Percentiles rank a stretch among this genome's conserved stretches.
Evolutionary conservation across 2,797 vertebrate species (phyloP).

Genomic region (Sylvilagus floridanus): DNA sequence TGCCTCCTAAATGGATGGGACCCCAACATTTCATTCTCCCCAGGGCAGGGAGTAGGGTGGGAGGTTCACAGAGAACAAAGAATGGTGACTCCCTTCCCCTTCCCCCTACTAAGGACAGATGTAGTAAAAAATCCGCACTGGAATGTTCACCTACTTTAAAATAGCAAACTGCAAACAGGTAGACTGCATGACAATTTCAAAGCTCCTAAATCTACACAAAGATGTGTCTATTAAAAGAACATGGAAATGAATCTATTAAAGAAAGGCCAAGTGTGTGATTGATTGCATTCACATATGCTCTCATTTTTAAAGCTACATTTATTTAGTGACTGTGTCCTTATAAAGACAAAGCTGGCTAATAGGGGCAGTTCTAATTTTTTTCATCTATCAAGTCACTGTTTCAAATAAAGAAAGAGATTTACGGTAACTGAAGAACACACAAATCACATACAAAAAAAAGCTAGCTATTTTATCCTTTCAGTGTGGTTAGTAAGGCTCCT

Average conservation of each 20-base stretch:
- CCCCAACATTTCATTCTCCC: conserved; percentile 64
- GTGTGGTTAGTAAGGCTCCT: conserved; percentile 68
- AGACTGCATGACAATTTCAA: conserved; percentile 55
- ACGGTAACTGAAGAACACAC: conserved; percentile 75
- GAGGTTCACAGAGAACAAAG: conserved; percentile 76
- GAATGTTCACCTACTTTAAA: conserved; percentile 57
- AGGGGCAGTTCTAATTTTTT: conserved; percentile 76
- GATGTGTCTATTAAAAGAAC: conserved; percentile 61
- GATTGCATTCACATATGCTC: conserved; percentile 74
- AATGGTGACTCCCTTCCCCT: conserved; percentile 45
- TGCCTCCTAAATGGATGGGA: conserved; percentile 74
- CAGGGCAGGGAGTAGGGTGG: neutral
- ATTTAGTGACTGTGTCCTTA: conserved; percentile 72
- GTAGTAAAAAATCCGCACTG: conserved; percentile 40
- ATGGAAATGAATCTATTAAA: conserved; percentile 62
- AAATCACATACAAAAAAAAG: conserved; percentile 66
- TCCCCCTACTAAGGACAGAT: conserved; percentile 37
- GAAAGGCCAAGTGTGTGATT: conserved; percentile 78
- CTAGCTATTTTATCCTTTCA: conserved; percentile 79
- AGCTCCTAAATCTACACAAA: conserved; percentile 59
- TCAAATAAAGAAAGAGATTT: conserved; percentile 62
- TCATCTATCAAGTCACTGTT: conserved; percentile 65
- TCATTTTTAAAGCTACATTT: conserved; percentile 74
- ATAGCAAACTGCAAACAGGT: conserved; percentile 73
- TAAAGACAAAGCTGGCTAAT: conserved; percentile 69